These are phyloP conservation scores for Microcebus lehilahytsara DNA, from an alignment of 2,113 vertebrate species.

Conservation along the genomic window DNA sequence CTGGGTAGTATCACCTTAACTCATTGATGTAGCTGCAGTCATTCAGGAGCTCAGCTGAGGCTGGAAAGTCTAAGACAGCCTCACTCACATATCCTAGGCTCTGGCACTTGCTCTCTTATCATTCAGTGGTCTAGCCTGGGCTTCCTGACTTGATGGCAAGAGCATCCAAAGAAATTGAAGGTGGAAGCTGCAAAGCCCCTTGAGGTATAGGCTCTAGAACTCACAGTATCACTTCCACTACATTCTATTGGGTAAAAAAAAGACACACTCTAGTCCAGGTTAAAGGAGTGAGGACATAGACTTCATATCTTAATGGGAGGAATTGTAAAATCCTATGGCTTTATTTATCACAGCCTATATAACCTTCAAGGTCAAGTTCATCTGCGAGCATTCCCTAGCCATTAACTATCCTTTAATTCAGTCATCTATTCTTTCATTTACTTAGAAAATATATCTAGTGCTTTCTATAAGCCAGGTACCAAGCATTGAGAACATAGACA, in stretches of 20 bases:
- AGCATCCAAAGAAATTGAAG: background rate
- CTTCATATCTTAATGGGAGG: background rate
- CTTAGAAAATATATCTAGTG: background rate
- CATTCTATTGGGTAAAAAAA: background rate
- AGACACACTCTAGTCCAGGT: background rate
- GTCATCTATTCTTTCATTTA: background rate
- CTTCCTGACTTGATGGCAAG: background rate
- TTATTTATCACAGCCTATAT: background rate
- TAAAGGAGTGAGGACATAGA: background rate
- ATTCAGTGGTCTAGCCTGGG: background rate
- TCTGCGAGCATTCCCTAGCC: background rate
- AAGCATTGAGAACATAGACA: background rate
- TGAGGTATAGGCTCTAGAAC: background rate
- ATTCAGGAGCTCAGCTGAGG: background rate
- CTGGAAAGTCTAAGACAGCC: background rate
- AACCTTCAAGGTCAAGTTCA: slow-evolving; percentile 29
- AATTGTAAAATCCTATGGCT: background rate
- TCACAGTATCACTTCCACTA: background rate
- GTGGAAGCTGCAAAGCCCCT: background rate
- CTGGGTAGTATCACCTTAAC: background rate
- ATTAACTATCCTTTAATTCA: slow-evolving; percentile 32
- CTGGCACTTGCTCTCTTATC: background rate
- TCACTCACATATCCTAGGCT: background rate
- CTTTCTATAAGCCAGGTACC: background rate
- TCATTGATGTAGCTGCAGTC: background rate